Conservation (phyloP, 2,797 vertebrate genomes). For the Ispidina lecontei region DNA sequence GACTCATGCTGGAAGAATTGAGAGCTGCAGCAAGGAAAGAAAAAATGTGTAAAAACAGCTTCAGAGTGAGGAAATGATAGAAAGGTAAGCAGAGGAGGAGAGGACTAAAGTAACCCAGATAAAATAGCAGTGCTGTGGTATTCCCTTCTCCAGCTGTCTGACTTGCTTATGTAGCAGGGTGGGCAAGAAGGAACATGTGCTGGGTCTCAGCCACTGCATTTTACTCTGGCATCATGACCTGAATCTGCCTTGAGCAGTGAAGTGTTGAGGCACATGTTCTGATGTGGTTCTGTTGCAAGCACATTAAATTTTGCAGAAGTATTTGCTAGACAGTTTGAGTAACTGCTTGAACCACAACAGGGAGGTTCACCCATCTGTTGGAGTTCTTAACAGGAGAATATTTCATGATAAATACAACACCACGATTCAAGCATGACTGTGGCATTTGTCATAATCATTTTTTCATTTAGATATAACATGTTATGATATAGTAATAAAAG, state of each 20-base stretch:
- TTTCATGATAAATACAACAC: not conserved
- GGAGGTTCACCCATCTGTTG: not conserved
- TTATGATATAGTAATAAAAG: not conserved
- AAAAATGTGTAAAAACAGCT: not conserved
- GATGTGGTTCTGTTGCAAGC: not conserved
- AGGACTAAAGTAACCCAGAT: not conserved
- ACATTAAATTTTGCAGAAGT: not conserved
- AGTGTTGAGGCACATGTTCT: not conserved
- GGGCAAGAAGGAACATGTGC: conserved; percentile 27
- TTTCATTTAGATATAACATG: not conserved
- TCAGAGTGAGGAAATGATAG: not conserved
- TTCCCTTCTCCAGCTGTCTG: not conserved
- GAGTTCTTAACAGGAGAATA: not conserved
- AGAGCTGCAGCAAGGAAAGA: not conserved
- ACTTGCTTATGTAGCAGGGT: not conserved
- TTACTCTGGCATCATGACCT: not conserved
- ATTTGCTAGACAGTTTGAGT: not conserved
- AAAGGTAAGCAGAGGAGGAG: not conserved
- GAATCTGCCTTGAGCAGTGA: not conserved
- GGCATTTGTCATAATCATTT: not conserved
- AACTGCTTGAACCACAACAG: not conserved
- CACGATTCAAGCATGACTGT: not conserved
- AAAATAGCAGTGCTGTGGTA: not conserved
- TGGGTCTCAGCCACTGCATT: not conserved
- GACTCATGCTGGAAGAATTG: not conserved